phyloP scores from a whole-genome alignment of 1,140 invertebrate species.

The Brachionus sp. region DNA sequence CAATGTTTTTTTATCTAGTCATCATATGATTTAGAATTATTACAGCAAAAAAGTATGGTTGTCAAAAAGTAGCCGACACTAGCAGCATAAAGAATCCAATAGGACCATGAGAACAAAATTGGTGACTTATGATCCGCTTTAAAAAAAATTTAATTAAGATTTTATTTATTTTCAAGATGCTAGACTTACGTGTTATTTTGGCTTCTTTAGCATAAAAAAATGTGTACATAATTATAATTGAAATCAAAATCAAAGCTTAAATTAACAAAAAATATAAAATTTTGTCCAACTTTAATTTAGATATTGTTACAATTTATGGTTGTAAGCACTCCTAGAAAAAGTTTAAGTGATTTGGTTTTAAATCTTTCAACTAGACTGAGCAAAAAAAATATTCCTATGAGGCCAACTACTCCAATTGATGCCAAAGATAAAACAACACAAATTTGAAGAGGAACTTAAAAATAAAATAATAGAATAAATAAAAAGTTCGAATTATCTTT shows the following conservation, averaged over 20 bases:
- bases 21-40: not conserved
- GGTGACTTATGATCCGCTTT: conserved; percentile 33
- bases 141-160: not conserved
- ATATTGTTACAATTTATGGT: conserved; percentile 15
- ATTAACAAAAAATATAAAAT: not conserved
- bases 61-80: conserved; percentile 9
- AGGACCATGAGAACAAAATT: conserved; percentile 37
- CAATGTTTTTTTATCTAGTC: not conserved
- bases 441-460: conserved; percentile 5
- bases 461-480: not conserved
- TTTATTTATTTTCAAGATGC: not conserved
- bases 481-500: not conserved
- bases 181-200: conserved; percentile 32
- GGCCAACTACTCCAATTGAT: not conserved
- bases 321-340: conserved; percentile 19
- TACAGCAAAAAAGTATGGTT: conserved; percentile 35
- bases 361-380: conserved; percentile 37
- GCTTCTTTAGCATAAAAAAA: conserved; percentile 42
- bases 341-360: conserved; percentile 25
- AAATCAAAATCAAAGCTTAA: conserved; percentile 1
- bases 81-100: conserved; percentile 36
- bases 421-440: conserved; percentile 4
- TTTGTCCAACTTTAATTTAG: not conserved
- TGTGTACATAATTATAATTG: conserved; percentile 22
- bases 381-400: conserved; percentile 21